Conservation (phyloP, 2,888 invertebrate species). For the Lamproptera curius region DNA sequence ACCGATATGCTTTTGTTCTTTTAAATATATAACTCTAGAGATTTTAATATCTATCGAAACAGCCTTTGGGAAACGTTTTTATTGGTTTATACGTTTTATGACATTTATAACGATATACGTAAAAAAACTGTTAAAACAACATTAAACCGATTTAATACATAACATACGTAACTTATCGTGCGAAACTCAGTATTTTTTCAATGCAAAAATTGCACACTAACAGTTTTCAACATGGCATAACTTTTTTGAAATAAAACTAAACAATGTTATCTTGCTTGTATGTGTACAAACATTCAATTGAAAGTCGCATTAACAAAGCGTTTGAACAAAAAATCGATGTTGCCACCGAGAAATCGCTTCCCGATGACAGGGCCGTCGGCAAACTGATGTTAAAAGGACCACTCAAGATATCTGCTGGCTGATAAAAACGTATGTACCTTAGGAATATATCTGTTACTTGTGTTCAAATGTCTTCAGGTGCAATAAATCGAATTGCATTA, state of each 20-base stretch:
- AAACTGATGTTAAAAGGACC: slow-evolving; percentile 34
- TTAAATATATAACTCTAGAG: too few species aligned
- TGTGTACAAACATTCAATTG: slow-evolving; percentile 40
- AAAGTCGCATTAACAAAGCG: slow-evolving; percentile 33
- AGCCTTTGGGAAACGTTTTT: too few species aligned
- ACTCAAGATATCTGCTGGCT: slow-evolving; percentile 30
- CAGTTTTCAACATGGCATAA: too few species aligned
- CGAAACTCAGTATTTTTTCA: too few species aligned
- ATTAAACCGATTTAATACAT: too few species aligned
- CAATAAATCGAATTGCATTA: slow-evolving; percentile 1
- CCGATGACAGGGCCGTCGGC: slow-evolving; percentile 32
- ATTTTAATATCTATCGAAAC: too few species aligned
- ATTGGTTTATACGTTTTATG: too few species aligned
- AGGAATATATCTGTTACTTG: slow-evolving; percentile 22
- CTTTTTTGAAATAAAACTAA: slow-evolving; percentile 23
- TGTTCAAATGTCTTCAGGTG: slow-evolving; percentile 49
- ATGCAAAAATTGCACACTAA: too few species aligned
- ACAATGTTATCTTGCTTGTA: slow-evolving; percentile 45
- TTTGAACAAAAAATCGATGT: slow-evolving; percentile 8
- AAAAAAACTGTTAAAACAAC: too few species aligned
- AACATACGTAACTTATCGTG: too few species aligned
- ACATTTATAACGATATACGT: too few species aligned
- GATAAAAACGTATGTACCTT: background rate
- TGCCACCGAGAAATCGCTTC: slow-evolving; percentile 9
- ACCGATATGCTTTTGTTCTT: too few species aligned